phyloP scores from a whole-genome alignment of 2,888 invertebrate genomes.

The Coelinius sp. region DNA sequence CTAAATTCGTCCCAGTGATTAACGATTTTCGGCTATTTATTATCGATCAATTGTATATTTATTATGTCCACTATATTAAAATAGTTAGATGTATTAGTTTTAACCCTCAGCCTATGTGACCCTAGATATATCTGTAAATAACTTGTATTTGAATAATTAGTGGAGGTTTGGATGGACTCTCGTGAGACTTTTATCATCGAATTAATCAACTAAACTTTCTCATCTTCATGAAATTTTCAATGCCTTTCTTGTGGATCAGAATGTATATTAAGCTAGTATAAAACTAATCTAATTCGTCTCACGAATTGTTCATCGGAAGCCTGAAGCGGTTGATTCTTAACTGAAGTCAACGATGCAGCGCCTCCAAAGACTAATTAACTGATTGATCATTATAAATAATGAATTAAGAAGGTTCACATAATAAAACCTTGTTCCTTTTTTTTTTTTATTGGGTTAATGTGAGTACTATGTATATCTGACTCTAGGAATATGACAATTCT shows the following conservation, averaged over 20 bases:
- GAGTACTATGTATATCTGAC: conserved; percentile 56
- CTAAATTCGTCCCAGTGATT: conserved; percentile 15
- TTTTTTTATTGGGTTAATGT: conserved; percentile 35
- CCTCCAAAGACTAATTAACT: conserved; percentile 68
- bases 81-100: conserved; percentile 2
- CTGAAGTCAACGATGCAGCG: conserved; percentile 65
- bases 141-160: conserved; percentile 51
- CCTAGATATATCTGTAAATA: conserved; percentile 55
- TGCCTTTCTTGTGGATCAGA: not conserved
- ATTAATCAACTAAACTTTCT: not conserved
- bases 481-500: conserved; percentile 58
- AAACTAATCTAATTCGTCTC: conserved; percentile 7
- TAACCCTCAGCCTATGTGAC: too few relatives aligned
- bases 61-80: conserved; percentile 12
- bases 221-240: not conserved
- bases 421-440: conserved; percentile 4
- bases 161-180: conserved; percentile 60
- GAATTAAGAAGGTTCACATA: conserved; percentile 10
- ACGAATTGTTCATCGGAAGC: conserved; percentile 59
- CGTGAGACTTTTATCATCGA: conserved; percentile 35
- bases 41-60: conserved; percentile 29
- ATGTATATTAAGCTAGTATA: not conserved
- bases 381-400: conserved; percentile 39
- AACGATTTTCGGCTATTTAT: conserved; percentile 44
- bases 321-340: conserved; percentile 63